Conservation (phyloP, 2,113 vertebrate species). For the Pachypanchax playfairii region DNA sequence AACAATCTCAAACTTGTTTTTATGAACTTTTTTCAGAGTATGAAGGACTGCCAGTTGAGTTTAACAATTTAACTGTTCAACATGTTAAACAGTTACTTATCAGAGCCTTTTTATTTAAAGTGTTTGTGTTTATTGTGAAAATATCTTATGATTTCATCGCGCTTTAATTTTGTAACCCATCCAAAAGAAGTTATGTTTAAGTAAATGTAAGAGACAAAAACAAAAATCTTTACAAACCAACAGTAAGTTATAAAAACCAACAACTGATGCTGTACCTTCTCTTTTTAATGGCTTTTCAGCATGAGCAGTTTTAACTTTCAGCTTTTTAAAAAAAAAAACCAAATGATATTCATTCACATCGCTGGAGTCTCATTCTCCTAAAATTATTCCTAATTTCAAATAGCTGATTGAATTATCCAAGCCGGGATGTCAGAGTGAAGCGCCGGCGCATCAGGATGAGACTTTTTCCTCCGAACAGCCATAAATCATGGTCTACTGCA, state of each 20-base stretch:
- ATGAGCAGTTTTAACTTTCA: slow-evolving; percentile 2
- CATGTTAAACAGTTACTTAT: no score
- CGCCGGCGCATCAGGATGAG: slow-evolving; percentile 26
- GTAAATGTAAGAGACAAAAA: no score
- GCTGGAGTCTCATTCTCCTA: slow-evolving; percentile 37
- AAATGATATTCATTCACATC: slow-evolving; percentile 60
- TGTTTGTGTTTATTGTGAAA: no score
- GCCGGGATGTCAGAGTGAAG: slow-evolving; percentile 28
- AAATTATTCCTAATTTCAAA: slow-evolving; percentile 48
- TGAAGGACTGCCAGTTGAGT: no score
- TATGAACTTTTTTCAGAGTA: no score
- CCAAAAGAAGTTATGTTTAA: neutral
- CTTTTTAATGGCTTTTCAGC: neutral
- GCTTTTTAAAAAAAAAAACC: slow-evolving; percentile 27
- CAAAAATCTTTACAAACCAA: neutral
- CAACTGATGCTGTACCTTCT: neutral
- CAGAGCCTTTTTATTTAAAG: no score
- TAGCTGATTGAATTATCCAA: slow-evolving; percentile 66
- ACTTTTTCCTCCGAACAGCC: slow-evolving; percentile 16
- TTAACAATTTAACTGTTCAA: no score
- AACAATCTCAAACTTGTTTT: no score
- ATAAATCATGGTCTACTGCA: slow-evolving; percentile 29
- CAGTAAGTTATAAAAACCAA: no score
- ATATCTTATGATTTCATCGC: no score
- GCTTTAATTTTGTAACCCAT: neutral